Evolutionary conservation across 2,113 vertebrate genomes (phyloP), one percentile per base, ranked within the genome.

Genomic region (Gorsachius goisagi): DNA sequence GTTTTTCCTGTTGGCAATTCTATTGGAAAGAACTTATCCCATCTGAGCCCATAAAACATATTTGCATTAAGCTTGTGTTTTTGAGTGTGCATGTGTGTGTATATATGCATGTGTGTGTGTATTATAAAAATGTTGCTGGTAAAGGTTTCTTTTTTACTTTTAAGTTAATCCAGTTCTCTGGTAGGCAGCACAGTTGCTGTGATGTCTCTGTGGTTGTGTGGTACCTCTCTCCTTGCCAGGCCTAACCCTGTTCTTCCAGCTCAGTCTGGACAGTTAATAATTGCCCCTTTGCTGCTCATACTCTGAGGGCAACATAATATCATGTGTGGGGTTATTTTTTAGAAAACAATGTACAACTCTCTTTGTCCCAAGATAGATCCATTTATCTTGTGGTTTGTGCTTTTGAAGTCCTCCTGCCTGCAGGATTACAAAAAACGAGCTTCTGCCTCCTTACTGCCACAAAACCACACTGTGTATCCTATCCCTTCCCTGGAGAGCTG

Each of bases 311-410:
- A 97, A 56, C 78, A 50, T 96, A 97, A 91, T 96, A 94, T 41
- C 52, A 85, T 96, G 33, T 96, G 71, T 96, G 88, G 89, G 44
- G 77, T 94, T 96, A 68, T 80, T 84, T 97, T 97, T 93, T 72
- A 73, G 85, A 80, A 85, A 90, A 96, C 26, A 4, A 68, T 6
- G 1, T 75, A 91, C 72, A 91, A 69, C 87, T 93, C 58, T 96
- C 63, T 90, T 90, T 97, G 60, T 96, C 96, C 85, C 85, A 96
- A 60, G 89, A 97, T 97, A 97, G 97, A 74, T 96, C 62, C 5
- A 3, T 96, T 97, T 96, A 91, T 97, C 89, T 92, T 96, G 96
- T 89, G 97, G 96, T 83, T 97, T 93, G 50, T 91, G 91, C 92
- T 97, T 97, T 95, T 97, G 94, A 97, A 97, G 95, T 95, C 79